Evolutionary conservation across 2,888 invertebrate species (phyloP), one percentile per base, ranked within the genome.

Genomic region (Oeneis ivallda): DNA sequence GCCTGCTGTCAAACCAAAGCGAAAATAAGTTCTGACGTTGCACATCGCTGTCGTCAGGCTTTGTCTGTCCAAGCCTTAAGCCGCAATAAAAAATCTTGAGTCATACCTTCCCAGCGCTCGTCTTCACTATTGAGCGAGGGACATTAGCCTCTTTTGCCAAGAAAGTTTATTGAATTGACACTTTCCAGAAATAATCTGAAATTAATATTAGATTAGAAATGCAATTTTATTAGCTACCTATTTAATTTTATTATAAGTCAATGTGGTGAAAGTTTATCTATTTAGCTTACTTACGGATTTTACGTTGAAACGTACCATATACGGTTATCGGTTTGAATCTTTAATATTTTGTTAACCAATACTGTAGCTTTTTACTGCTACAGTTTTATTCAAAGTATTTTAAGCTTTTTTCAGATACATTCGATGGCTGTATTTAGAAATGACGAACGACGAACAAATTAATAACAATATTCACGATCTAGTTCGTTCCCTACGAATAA

Each of bases 91-190:
- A 62, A 66, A 65, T 53, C n/a, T 54, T 41, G 67, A 67, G 45
- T 65, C 65, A 65, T 65, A 59, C 58, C 60, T 45, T 62, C 47
- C 56, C 45, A 68, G 39, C 43, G 26, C 19, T 61, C 63, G 19
- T 56, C 57, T 57, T 39, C 49, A 61, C 41, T 17, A 76, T 74
- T 75, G 49, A 73, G 75, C 67, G 70, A 78, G 76, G 77, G 77
- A 74, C 79, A 79, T 82, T 83, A 82, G 74, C 76, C 72, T 70
- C 72, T 76, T 75, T 76, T 70, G 71, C 71, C 66, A 74, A 68
- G 73, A 79, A 74, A 75, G 77, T 17, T 62, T 45, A 53, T 74
- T 71, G 60, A 70, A 67, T 69, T 64, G 64, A 65, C 63, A 69
- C 64, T 67, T 69, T 70, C 73, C 68, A 70, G 69, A 62, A 57